phyloP scores from a whole-genome alignment of 2,797 vertebrate genomes.

The Enteromius paludinosus region DNA sequence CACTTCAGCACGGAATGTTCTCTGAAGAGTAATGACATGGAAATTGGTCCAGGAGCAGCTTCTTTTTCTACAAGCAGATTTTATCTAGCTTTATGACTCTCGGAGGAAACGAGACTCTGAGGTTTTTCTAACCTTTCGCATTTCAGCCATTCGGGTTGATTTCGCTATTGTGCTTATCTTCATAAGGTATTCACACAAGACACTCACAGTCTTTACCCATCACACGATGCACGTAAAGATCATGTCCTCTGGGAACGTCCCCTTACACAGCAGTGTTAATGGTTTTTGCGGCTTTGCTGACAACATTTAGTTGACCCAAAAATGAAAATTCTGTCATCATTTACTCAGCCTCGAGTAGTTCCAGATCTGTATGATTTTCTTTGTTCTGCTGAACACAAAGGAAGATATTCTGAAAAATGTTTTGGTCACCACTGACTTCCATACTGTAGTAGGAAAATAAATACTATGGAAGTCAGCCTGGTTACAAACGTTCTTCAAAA shows the following conservation, averaged over 20 bases:
- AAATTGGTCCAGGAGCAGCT: neutral
- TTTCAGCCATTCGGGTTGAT: neutral
- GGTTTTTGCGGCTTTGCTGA: neutral
- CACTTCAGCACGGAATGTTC: slow-evolving; percentile 43
- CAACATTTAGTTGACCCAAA: neutral
- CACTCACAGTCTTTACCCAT: neutral
- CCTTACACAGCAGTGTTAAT: neutral
- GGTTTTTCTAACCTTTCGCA: slow-evolving; percentile 12
- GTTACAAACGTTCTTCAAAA: too few relatives aligned
- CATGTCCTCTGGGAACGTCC: neutral
- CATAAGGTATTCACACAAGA: neutral
- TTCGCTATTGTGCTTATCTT: neutral
- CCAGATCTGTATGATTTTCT: too few relatives aligned
- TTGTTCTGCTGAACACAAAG: too few relatives aligned
- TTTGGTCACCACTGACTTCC: too few relatives aligned
- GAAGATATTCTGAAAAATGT: too few relatives aligned
- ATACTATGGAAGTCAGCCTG: too few relatives aligned
- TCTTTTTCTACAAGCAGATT: neutral
- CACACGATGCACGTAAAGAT: neutral
- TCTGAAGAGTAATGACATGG: slow-evolving; percentile 27
- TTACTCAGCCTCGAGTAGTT: too few relatives aligned
- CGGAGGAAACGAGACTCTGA: neutral
- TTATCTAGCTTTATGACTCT: slow-evolving; percentile 30
- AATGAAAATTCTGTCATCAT: too few relatives aligned
- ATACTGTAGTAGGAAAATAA: too few relatives aligned